These are phyloP conservation scores for Benthosema pterotum DNA, from an alignment of 2,797 vertebrate species.

Conservation along the genomic window DNA sequence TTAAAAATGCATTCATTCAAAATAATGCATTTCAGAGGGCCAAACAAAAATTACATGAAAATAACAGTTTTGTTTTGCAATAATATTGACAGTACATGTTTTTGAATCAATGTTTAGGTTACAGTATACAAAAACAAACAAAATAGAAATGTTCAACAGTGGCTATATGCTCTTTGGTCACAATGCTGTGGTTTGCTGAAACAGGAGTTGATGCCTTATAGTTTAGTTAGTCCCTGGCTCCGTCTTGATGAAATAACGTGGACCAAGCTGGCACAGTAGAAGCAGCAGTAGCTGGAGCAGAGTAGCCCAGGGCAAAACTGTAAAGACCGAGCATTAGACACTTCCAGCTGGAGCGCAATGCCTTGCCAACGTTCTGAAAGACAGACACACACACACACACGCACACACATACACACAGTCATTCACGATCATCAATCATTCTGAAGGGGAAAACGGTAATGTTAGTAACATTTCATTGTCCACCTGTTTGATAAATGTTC, in stretches of 20 bases:
- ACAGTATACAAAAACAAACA: no score
- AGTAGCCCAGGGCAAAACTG: constrained; percentile 85
- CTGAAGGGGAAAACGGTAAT: not conserved
- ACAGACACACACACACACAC: constrained; percentile 15
- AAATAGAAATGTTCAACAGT: no score
- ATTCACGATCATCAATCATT: not conserved
- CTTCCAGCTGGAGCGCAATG: constrained; percentile 86
- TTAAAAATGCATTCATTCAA: not conserved
- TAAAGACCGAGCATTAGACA: constrained; percentile 90
- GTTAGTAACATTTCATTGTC: not conserved
- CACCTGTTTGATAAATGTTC: not conserved
- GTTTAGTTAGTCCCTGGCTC: constrained; percentile 32
- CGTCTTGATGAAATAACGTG: constrained; percentile 69
- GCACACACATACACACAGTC: not conserved
- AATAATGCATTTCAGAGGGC: not conserved
- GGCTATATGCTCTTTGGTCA: no score
- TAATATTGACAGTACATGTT: no score
- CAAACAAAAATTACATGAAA: not conserved
- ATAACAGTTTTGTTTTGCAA: no score
- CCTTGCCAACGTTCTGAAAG: constrained; percentile 89
- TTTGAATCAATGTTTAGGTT: no score
- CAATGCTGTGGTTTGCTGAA: no score
- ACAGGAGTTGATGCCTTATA: not conserved
- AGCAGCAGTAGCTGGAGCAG: constrained; percentile 79
- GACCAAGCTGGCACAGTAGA: constrained; percentile 67